Conservation (phyloP, 2,797 vertebrate species). For the Lateolabrax maculatus region DNA sequence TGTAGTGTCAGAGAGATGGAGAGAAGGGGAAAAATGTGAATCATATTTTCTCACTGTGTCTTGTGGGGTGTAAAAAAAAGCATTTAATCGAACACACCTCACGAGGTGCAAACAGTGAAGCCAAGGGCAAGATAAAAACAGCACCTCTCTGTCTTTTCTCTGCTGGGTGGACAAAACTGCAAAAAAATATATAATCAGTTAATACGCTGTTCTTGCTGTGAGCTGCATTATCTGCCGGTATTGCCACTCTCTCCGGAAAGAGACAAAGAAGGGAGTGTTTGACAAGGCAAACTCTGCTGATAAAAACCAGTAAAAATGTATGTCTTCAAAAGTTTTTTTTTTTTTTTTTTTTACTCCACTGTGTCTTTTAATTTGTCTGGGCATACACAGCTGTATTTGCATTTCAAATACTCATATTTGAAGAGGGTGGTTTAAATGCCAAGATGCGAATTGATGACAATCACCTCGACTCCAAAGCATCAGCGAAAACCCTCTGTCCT, state of each 20-base stretch:
- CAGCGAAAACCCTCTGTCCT: constrained; percentile 70
- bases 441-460: constrained; percentile 88
- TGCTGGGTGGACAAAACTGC: constrained; percentile 69
- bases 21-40: constrained; percentile 72
- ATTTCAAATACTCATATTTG: constrained; percentile 89
- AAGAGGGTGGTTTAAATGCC: constrained; percentile 90
- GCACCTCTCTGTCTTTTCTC: constrained; percentile 43
- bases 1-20: constrained; percentile 84
- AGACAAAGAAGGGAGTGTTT: constrained; percentile 56
- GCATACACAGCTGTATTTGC: constrained; percentile 86
- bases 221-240: constrained; percentile 73
- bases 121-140: constrained; percentile 74
- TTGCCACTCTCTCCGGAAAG: constrained; percentile 59
- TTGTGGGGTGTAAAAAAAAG: constrained; percentile 44
- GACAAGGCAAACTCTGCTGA: constrained; percentile 76
- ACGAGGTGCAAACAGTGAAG: constrained; percentile 71
- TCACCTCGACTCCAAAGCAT: constrained; percentile 81
- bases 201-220: constrained; percentile 58
- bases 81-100: constrained; percentile 79
- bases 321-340: constrained; percentile 81
- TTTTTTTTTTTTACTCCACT: constrained; percentile 17
- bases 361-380: constrained; percentile 85
- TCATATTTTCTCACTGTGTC: constrained; percentile 77
- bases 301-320: constrained; percentile 72
- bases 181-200: constrained; percentile 82